A percentile compares a stretch with the other conserved stretches of the same genome.
phyloP scores from a whole-genome alignment of 2,888 invertebrate species.

The Caenorhabditis drosophilae region DNA sequence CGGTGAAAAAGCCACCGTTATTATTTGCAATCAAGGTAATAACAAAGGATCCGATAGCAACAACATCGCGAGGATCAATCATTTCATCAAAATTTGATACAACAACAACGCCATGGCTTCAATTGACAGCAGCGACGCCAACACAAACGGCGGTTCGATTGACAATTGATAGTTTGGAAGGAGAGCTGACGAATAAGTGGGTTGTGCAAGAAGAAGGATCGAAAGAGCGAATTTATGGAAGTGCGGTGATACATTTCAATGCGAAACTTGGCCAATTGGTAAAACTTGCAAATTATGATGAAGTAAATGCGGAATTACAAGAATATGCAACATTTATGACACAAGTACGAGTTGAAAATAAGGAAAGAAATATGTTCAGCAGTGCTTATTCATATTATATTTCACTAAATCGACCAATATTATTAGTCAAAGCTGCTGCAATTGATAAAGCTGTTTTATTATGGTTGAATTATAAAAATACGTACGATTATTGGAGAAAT shows the following conservation, averaged over 20 bases:
- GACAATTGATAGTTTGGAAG: slow-evolving; percentile 93
- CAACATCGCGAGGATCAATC: slow-evolving; percentile 1
- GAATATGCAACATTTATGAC: slow-evolving; percentile 98
- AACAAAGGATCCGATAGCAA: slow-evolving; percentile 13
- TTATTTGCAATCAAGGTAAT: slow-evolving; percentile 36
- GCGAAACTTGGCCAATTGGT: slow-evolving; percentile 80
- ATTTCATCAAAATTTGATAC: slow-evolving; percentile 1
- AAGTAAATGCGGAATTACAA: slow-evolving; percentile 95
- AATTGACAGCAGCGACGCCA: slow-evolving; percentile 95
- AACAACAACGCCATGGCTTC: slow-evolving; percentile 77
- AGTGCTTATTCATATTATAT: slow-evolving; percentile 72
- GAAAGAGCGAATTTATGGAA: slow-evolving; percentile 71
- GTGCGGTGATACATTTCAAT: slow-evolving; percentile 88
- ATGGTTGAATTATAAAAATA: slow-evolving; percentile 98
- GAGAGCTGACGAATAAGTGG: slow-evolving; percentile 74
- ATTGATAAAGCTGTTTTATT: slow-evolving; percentile 92
- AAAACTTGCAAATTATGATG: slow-evolving; percentile 83
- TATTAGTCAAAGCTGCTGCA: slow-evolving; percentile 94
- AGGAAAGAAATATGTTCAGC: slow-evolving; percentile 49
- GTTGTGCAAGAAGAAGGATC: slow-evolving; percentile 44
- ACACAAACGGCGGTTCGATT: slow-evolving; percentile 93
- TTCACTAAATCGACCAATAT: slow-evolving; percentile 87
- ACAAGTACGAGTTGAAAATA: slow-evolving; percentile 68
- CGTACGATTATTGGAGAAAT: slow-evolving; percentile 98
- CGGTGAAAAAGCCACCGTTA: slow-evolving; percentile 18